phyloP scores from a whole-genome alignment of 1,140 invertebrate species.

The Pseudomyrmex dendroicus region DNA sequence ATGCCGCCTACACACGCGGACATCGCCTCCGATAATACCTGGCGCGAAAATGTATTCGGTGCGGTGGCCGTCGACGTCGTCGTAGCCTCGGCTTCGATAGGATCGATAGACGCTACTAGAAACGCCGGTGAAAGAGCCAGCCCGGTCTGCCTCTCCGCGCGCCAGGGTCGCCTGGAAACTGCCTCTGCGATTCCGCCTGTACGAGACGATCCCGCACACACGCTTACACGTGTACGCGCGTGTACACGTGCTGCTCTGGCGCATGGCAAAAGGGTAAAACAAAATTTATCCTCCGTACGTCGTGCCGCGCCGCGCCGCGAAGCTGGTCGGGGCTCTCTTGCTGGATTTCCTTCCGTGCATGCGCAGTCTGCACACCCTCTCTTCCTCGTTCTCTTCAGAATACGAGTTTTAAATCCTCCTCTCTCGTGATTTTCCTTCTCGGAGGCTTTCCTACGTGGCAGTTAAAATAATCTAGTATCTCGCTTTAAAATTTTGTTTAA shows the following conservation, averaged over 20 bases:
- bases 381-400: background rate
- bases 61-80: constrained; percentile 69
- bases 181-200: constrained; percentile 65
- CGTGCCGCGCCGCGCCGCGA: background rate
- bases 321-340: constrained; percentile 6
- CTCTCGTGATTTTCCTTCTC: background rate
- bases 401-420: constrained; percentile 9
- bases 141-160: constrained; percentile 56
- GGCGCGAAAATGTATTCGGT: constrained; percentile 73
- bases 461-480: background rate
- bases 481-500: background rate
- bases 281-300: constrained; percentile 47
- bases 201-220: constrained; percentile 49
- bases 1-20: constrained; percentile 50
- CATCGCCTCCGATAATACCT: constrained; percentile 60
- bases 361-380: background rate
- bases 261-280: constrained; percentile 53
- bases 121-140: constrained; percentile 54
- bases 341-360: constrained; percentile 55
- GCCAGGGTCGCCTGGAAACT: constrained; percentile 72
- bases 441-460: background rate
- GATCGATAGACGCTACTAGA: constrained; percentile 73
- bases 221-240: constrained; percentile 5
- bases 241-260: constrained; percentile 37
- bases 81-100: constrained; percentile 71